A percentile compares a stretch with the other conserved stretches of the same genome.
phyloP scores from a whole-genome alignment of 1,140 invertebrate species.

The Hydropsyche tenuis region DNA sequence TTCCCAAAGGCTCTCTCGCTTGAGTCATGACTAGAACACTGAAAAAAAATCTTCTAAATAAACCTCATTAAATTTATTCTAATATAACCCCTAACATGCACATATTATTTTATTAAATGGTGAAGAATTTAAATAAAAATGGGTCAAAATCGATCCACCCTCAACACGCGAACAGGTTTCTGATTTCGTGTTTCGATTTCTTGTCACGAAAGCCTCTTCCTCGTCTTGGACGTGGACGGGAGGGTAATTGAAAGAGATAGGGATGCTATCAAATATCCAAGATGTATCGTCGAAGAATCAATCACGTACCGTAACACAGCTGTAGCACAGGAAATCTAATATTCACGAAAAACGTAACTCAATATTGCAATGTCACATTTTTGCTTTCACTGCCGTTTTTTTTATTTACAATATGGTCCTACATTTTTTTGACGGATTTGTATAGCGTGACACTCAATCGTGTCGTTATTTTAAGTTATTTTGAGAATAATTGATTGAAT shows the following conservation, averaged over 20 bases:
- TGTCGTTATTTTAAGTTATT: too few species aligned
- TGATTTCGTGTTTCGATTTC: slow-evolving; percentile 6
- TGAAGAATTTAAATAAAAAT: too few species aligned
- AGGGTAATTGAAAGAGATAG: slow-evolving; percentile 18
- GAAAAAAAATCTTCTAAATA: slow-evolving; percentile 47
- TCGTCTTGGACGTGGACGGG: neutral
- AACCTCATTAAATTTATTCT: slow-evolving; percentile 9
- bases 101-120: too few species aligned
- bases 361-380: too few species aligned
- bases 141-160: too few species aligned
- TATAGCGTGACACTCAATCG: too few species aligned
- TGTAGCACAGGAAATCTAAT: neutral
- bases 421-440: too few species aligned
- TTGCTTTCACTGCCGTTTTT: too few species aligned
- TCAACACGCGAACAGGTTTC: too few species aligned
- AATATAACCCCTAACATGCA: too few species aligned
- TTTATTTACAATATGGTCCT: too few species aligned
- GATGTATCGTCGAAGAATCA: neutral
- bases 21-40: slow-evolving; percentile 59
- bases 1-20: slow-evolving; percentile 57
- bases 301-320: neutral
- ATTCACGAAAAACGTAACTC: neutral
- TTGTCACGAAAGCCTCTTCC: neutral
- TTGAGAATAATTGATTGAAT: too few species aligned
- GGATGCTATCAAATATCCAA: slow-evolving; percentile 12